A percentile compares a stretch with the other conserved stretches of the same genome.
Evolutionary conservation across 2,797 vertebrate genomes (phyloP).

Genomic region (Chanos chanos): DNA sequence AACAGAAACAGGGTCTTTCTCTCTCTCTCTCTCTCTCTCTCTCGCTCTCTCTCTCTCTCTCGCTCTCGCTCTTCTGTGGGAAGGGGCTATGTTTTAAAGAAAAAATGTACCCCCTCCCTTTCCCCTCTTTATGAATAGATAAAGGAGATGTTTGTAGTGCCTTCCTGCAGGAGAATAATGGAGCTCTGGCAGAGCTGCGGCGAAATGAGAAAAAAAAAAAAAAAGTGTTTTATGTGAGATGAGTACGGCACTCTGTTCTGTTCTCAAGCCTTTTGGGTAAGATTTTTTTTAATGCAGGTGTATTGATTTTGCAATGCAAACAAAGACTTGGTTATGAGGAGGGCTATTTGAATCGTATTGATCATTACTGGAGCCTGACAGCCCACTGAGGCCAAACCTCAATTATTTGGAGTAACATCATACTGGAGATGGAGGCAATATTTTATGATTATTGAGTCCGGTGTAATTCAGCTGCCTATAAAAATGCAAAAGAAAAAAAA

Average conservation of each 20-base stretch:
- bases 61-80: conserved; percentile 47
- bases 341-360: conserved; percentile 49
- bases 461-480: conserved; percentile 27
- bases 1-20: conserved; percentile 60
- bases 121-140: conserved; percentile 46
- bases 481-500: background rate
- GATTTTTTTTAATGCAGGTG: conserved; percentile 40
- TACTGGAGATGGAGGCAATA: conserved; percentile 60
- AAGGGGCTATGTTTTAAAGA: conserved; percentile 26
- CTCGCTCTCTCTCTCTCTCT: too few species aligned
- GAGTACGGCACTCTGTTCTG: background rate
- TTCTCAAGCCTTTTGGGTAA: conserved; percentile 1
- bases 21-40: too few species aligned
- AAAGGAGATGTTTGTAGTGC: conserved; percentile 21
- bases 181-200: background rate
- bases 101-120: background rate
- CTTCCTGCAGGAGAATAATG: conserved; percentile 7
- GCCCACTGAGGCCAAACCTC: conserved; percentile 29
- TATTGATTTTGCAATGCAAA: conserved; percentile 60
- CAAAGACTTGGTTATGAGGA: conserved; percentile 48
- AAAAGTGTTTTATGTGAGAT: conserved; percentile 7
- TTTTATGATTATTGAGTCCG: conserved; percentile 63
- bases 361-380: conserved; percentile 55
- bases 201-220: background rate
- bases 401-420: conserved; percentile 55